Evolutionary conservation across 2,797 vertebrate genomes (phyloP), one percentile per base, ranked within the genome.

Genomic region (Parauchenoglanis punctatus): DNA sequence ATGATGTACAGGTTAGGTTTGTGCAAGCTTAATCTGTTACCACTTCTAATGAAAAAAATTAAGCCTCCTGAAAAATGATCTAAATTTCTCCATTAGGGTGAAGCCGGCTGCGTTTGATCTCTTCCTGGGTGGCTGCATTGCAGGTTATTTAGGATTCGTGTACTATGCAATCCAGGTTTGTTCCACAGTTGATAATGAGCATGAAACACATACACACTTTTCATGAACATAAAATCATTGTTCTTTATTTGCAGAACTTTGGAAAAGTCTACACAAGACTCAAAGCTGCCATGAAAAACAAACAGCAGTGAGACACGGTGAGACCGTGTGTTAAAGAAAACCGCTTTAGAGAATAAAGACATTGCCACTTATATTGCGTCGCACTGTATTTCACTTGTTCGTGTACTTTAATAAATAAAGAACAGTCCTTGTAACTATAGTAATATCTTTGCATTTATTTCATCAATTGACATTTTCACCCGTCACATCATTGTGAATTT

Each of bases 91-190:
- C 58, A 52, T 13, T 88, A 97, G 96, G 92, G 96, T 97, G 90
- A 97, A 97, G 67, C 96, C 96, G n/a, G 96, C 96, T 20, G 96
- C 96, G 0, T 97, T 97, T 80, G 96, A 97, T 90, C 94, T 97
- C 59, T 96, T 97, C 91, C 91, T 97, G 10, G 96, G 96, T 0
- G 94, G 96, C 52, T 95, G 96, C 88, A 96, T 97, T n/a, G 93
- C 95, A 23, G 96, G 92, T 7, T 97, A 97, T 90, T 91, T 97
- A 90, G 96, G 94, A 84, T 91, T 96, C 0, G 92, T 96, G 85
- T 96, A 96, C 90, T 95, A 94, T 56, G 87, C 91, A 54, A 93
- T 96, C 49, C 95, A 96, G 96, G 96, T 97, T 52, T 73, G 92
- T 90, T 78, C 4, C 25, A 54, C 44, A 17, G 0, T 84, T 49